phyloP scores from a whole-genome alignment of 2,797 vertebrate species.

The Allobates femoralis region DNA sequence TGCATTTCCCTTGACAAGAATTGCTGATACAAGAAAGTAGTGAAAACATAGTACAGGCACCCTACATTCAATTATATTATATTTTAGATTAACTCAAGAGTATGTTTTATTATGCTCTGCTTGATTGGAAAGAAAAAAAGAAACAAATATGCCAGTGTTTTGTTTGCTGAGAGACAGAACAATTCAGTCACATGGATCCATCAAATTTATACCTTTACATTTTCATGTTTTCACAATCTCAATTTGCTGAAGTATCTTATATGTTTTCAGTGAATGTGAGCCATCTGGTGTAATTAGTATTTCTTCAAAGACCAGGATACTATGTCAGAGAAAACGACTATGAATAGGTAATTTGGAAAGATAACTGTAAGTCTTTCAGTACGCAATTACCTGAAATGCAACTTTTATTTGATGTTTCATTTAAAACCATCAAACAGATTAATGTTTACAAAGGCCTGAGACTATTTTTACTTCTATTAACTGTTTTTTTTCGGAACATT shows the following conservation, averaged over 20 bases:
- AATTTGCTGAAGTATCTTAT: slow-evolving; percentile 49
- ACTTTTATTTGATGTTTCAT: slow-evolving; percentile 55
- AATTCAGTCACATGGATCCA: slow-evolving; percentile 38
- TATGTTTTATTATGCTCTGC: slow-evolving; percentile 22
- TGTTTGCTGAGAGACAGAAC: slow-evolving; percentile 28
- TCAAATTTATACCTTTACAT: slow-evolving; percentile 50
- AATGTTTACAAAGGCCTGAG: slow-evolving; percentile 35
- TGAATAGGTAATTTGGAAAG: slow-evolving; percentile 51
- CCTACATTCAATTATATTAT: slow-evolving; percentile 29
- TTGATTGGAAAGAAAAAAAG: slow-evolving; percentile 35
- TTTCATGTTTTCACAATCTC: slow-evolving; percentile 43
- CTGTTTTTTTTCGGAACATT: slow-evolving; percentile 38
- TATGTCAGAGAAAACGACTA: slow-evolving; percentile 39
- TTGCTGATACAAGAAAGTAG: slow-evolving; percentile 5
- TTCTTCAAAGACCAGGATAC: slow-evolving; percentile 49
- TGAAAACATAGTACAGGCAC: slow-evolving; percentile 5
- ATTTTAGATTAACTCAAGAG: slow-evolving; percentile 38
- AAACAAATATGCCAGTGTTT: slow-evolving; percentile 29
- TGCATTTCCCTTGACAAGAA: slow-evolving; percentile 27
- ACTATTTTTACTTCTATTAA: background rate
- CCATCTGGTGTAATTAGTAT: slow-evolving; percentile 56
- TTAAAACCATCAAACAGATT: slow-evolving; percentile 42
- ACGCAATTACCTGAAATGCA: slow-evolving; percentile 53
- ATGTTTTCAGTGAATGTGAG: slow-evolving; percentile 57
- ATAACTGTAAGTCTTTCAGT: slow-evolving; percentile 51